phyloP scores from a whole-genome alignment of 2,113 vertebrate genomes.

The Mixornis gularis region DNA sequence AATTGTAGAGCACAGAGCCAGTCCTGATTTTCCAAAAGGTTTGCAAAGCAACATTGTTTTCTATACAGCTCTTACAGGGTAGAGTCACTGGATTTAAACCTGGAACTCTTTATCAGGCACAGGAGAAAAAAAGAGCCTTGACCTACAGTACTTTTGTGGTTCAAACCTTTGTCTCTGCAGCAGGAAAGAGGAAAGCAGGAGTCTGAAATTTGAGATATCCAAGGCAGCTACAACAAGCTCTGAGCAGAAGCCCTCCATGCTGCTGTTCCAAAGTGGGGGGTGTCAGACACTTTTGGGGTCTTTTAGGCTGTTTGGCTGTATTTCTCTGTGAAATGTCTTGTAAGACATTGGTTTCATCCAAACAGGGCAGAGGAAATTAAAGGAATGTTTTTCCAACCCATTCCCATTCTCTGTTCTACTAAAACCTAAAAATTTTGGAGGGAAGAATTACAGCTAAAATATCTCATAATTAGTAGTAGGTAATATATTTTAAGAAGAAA shows the following conservation, averaged over 20 bases:
- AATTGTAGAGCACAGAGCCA: neutral
- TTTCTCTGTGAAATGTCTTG: neutral
- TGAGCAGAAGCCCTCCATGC: neutral
- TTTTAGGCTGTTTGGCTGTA: neutral
- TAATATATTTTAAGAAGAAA: neutral
- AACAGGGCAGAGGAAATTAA: neutral
- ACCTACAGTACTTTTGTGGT: neutral
- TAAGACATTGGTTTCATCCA: neutral
- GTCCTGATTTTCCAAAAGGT: neutral
- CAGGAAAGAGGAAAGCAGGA: neutral
- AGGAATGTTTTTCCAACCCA: neutral
- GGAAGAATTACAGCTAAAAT: neutral
- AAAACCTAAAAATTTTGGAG: neutral
- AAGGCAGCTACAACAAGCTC: neutral
- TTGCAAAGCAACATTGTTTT: neutral
- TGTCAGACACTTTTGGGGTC: neutral
- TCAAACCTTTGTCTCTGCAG: neutral
- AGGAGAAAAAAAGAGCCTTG: neutral
- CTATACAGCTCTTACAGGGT: neutral
- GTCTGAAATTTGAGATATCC: neutral
- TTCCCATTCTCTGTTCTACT: neutral
- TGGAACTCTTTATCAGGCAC: neutral
- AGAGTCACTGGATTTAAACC: neutral
- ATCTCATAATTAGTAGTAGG: neutral
- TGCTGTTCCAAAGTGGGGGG: neutral